These are phyloP conservation scores for Heterodera schachtii DNA, from an alignment of 1,140 invertebrate species.

Conservation along the genomic window DNA sequence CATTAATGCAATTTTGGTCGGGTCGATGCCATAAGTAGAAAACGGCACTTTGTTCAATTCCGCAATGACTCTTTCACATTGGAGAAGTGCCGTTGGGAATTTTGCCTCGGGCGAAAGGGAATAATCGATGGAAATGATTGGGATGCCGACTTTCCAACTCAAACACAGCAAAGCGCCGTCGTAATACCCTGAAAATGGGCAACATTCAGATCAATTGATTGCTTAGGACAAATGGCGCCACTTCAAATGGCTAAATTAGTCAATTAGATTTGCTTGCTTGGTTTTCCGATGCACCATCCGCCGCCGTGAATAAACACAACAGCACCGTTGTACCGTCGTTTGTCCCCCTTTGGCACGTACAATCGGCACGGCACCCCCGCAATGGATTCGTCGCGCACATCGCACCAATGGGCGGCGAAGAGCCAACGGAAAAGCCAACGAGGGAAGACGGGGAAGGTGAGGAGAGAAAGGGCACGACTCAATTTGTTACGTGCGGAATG, in stretches of 20 bases:
- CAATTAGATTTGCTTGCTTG: conserved; percentile 43
- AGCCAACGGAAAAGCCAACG: conserved; percentile 3
- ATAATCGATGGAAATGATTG: conserved; percentile 60
- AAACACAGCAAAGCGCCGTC: conserved; percentile 51
- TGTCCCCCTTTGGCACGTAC: conserved; percentile 49
- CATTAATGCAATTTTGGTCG: conserved; percentile 49
- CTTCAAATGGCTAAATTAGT: not conserved
- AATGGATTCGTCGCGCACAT: conserved; percentile 41
- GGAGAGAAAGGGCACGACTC: conserved; percentile 47
- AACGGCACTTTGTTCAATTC: conserved; percentile 47
- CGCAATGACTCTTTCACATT: conserved; percentile 56
- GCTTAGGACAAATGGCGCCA: not conserved
- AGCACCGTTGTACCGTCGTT: conserved; percentile 41
- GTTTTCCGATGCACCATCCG: conserved; percentile 57
- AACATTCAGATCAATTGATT: conserved; percentile 1
- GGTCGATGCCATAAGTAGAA: conserved; percentile 40
- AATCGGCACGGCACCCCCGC: conserved; percentile 59
- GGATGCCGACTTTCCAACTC: conserved; percentile 42
- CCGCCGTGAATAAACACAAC: conserved; percentile 64
- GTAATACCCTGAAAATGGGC: conserved; percentile 39
- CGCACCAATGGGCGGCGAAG: conserved; percentile 47
- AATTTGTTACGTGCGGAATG: conserved; percentile 51
- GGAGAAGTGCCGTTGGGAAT: conserved; percentile 57
- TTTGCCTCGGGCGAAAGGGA: conserved; percentile 58
- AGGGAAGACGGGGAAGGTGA: conserved; percentile 49